Conservation (phyloP, 2,888 invertebrate species). For the Vesta saturnalis region DNA sequence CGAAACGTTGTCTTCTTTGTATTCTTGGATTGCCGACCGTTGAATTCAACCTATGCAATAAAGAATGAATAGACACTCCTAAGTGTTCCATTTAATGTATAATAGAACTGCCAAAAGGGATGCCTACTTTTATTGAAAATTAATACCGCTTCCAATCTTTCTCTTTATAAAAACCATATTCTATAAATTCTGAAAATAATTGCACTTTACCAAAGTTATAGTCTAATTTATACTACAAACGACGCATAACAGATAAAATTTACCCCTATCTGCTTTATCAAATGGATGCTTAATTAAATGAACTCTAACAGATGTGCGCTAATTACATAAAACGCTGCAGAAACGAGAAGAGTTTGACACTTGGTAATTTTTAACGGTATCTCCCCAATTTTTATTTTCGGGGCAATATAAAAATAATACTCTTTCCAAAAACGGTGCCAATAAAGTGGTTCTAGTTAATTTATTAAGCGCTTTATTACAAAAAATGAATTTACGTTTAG, state of each 20-base stretch:
- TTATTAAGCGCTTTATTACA: neutral
- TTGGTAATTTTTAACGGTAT: constrained; percentile 17
- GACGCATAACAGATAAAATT: constrained; percentile 29
- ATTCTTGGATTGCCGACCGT: constrained; percentile 55
- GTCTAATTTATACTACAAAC: constrained; percentile 31
- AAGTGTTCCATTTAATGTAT: constrained; percentile 52
- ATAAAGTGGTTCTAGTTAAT: neutral
- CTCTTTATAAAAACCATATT: constrained; percentile 8
- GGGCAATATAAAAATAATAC: neutral
- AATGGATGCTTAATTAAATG: constrained; percentile 35
- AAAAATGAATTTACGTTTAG: neutral
- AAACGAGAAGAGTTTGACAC: constrained; percentile 24
- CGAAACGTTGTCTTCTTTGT: constrained; percentile 57
- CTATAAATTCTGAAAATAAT: constrained; percentile 23
- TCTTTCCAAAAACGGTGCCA: neutral
- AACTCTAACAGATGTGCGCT: constrained; percentile 33
- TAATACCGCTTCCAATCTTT: constrained; percentile 23
- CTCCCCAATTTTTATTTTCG: constrained; percentile 13
- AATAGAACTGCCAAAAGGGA: constrained; percentile 32
- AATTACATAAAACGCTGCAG: constrained; percentile 25
- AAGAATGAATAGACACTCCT: constrained; percentile 52
- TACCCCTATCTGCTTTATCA: constrained; percentile 36
- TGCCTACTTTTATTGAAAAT: constrained; percentile 32
- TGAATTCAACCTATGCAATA: constrained; percentile 54
- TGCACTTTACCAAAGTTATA: constrained; percentile 10